These are phyloP conservation scores for Hystrix cristata DNA, from an alignment of 2,113 vertebrate genomes.

Conservation along the genomic window DNA sequence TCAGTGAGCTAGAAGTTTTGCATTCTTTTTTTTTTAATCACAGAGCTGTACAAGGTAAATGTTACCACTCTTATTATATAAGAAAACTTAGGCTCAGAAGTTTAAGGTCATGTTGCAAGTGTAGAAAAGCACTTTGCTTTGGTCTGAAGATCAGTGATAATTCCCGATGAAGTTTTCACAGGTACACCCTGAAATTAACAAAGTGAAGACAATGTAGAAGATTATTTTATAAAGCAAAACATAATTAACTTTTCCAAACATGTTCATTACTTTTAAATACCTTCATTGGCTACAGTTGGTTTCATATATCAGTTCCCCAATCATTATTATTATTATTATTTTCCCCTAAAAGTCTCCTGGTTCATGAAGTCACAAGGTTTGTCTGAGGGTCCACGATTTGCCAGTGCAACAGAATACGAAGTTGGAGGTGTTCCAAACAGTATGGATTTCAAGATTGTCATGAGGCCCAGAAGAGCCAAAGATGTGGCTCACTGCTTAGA, in stretches of 20 bases:
- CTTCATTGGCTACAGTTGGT: background rate
- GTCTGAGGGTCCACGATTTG: background rate
- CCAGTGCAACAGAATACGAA: background rate
- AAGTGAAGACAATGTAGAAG: background rate
- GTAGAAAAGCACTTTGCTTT: background rate
- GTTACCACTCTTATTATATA: background rate
- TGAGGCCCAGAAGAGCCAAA: background rate
- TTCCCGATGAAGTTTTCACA: background rate
- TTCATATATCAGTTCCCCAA: background rate
- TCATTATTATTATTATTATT: background rate
- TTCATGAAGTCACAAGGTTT: background rate
- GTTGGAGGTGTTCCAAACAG: background rate
- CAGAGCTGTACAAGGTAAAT: background rate
- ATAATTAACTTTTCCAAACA: background rate
- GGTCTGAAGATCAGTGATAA: background rate
- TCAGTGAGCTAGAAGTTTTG: background rate
- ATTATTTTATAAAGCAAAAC: constrained; percentile 15
- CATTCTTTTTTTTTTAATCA: background rate
- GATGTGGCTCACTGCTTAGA: background rate
- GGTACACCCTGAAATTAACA: background rate
- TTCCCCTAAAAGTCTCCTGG: background rate
- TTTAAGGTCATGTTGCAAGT: background rate
- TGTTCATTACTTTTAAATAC: constrained; percentile 26
- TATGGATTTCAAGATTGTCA: background rate
- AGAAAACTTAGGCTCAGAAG: background rate